These are phyloP conservation scores for Sericinus montela DNA, from an alignment of 2,888 invertebrate genomes.

Conservation along the genomic window DNA sequence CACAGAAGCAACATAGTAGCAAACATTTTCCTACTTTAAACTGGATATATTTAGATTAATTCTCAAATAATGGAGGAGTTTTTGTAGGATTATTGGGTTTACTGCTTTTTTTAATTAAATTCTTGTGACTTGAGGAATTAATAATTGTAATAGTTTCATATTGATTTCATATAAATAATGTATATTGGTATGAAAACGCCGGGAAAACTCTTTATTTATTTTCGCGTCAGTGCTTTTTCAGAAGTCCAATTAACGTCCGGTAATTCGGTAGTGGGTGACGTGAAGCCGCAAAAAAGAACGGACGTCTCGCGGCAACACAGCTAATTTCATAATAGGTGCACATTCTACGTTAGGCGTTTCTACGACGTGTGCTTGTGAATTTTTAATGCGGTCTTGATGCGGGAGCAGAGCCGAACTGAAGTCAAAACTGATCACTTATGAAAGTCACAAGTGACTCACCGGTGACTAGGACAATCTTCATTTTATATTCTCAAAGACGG, in stretches of 20 bases:
- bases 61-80: too few relatives aligned
- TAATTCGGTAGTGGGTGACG: slow-evolving; percentile 73
- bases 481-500: slow-evolving; percentile 64
- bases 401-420: slow-evolving; percentile 37
- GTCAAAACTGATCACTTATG: slow-evolving; percentile 49
- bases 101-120: too few relatives aligned
- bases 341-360: slow-evolving; percentile 69
- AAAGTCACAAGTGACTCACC: slow-evolving; percentile 41
- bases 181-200: neutral
- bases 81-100: too few relatives aligned
- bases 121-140: too few relatives aligned
- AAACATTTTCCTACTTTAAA: too few relatives aligned
- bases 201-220: neutral
- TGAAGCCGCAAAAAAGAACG: slow-evolving; percentile 55
- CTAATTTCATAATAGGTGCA: slow-evolving; percentile 77
- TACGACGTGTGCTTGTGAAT: slow-evolving; percentile 63
- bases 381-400: slow-evolving; percentile 65
- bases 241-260: slow-evolving; percentile 76
- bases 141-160: too few relatives aligned
- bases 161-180: too few relatives aligned
- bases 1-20: too few relatives aligned
- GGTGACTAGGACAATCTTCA: slow-evolving; percentile 37
- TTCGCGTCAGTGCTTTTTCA: slow-evolving; percentile 56
- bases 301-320: slow-evolving; percentile 55
- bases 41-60: too few relatives aligned